Percentiles rank a stretch among this genome's conserved stretches.
Conservation (phyloP, 1,140 invertebrate species). For the Limonius californicus region DNA sequence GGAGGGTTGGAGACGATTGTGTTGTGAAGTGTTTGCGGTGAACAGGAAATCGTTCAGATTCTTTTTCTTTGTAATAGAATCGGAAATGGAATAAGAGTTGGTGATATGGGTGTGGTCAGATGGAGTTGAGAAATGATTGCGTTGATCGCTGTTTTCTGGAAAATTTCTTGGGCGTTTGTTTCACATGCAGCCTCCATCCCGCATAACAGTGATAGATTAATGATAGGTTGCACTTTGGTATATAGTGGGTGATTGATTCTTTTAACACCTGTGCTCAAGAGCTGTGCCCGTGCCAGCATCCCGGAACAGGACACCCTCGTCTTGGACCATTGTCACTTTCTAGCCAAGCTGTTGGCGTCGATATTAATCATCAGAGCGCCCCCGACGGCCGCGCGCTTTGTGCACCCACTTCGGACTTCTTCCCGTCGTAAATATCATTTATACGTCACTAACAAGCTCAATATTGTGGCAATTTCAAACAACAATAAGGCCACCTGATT, state of each 20-base stretch:
- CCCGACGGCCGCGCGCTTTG: conserved; percentile 17
- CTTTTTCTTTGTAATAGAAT: no score
- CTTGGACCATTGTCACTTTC: background rate
- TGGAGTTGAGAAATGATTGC: no score
- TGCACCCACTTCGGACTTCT: conserved; percentile 20
- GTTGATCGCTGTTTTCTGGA: no score
- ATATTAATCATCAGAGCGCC: conserved; percentile 19
- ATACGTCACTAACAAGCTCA: conserved; percentile 16
- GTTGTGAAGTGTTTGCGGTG: no score
- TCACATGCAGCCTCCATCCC: no score
- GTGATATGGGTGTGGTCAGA: no score
- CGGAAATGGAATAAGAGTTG: no score
- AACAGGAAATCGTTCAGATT: no score
- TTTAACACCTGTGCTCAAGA: background rate
- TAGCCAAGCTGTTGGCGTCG: background rate
- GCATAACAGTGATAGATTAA: background rate
- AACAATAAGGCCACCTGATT: conserved; percentile 19
- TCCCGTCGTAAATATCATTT: conserved; percentile 8
- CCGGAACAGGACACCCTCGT: background rate
- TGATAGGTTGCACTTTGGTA: background rate
- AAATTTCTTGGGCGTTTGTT: no score
- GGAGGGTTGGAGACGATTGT: no score
- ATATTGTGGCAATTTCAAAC: conserved; percentile 23
- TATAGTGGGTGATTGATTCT: background rate
- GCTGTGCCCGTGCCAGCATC: background rate